Evolutionary conservation across 2,113 vertebrate genomes (phyloP).

Genomic region (Motacilla tschutschensis): DNA sequence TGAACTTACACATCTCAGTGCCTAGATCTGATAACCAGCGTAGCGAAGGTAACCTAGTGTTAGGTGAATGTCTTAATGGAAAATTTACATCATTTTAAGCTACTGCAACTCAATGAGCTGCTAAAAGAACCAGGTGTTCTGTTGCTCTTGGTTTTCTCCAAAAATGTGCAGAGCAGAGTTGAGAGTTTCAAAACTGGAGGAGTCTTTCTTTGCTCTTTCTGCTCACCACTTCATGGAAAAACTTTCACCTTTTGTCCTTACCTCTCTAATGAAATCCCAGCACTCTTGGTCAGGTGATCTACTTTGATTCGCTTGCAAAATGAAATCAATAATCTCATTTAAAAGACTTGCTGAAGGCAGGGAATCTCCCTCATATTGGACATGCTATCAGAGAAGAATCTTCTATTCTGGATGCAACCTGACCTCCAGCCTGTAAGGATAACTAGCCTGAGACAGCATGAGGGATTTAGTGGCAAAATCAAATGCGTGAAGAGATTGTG

Average conservation of each 20-base stretch:
- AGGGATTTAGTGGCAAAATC: conserved; percentile 18
- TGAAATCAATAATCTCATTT: conserved; percentile 64
- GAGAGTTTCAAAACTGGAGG: not conserved
- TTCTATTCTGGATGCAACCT: conserved; percentile 29
- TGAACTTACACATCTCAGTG: not conserved
- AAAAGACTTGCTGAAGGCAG: conserved; percentile 46
- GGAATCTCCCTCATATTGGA: conserved; percentile 14
- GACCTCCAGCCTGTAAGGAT: conserved; percentile 38
- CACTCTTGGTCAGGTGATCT: not conserved
- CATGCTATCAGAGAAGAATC: conserved; percentile 30
- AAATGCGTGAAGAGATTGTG: not conserved
- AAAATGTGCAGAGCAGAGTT: not conserved
- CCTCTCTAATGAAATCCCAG: not conserved
- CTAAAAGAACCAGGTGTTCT: not conserved
- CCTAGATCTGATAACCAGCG: not conserved
- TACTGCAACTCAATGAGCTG: not conserved
- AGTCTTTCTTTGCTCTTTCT: not conserved
- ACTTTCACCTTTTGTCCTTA: conserved; percentile 45
- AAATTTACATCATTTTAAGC: not conserved
- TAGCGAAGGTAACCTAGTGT: not conserved
- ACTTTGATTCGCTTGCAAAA: conserved; percentile 3
- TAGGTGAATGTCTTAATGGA: not conserved
- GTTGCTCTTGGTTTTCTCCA: not conserved
- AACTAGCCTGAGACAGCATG: conserved; percentile 8
- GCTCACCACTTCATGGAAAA: not conserved